Conservation (phyloP, 2,888 invertebrate species). For the Chloroclystis v-ata region DNA sequence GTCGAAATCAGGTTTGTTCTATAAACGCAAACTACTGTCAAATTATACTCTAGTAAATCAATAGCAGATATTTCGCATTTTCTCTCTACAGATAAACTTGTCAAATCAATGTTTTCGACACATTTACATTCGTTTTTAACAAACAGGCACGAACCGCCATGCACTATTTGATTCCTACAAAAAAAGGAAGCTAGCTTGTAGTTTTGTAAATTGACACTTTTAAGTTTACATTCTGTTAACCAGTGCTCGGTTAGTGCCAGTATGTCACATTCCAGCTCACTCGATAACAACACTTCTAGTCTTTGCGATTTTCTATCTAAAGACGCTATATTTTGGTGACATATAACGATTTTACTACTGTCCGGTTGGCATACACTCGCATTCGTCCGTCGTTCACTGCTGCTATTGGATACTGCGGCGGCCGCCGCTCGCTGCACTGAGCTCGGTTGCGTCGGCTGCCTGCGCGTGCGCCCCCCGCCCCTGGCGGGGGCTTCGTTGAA, state of each 20-base stretch:
- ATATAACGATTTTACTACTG: conserved; percentile 1
- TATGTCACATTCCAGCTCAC: conserved; percentile 8
- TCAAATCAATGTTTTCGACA: not conserved
- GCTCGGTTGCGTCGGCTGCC: not conserved
- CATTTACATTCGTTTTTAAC: conserved; percentile 1
- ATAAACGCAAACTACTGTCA: conserved; percentile 8
- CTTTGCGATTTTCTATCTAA: conserved; percentile 4
- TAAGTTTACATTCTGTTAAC: conserved; percentile 4
- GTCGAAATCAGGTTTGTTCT: conserved; percentile 8
- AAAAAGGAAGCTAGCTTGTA: conserved; percentile 6
- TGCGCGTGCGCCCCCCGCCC: conserved; percentile 10
- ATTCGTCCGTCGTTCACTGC: not conserved
- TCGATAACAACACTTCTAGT: conserved; percentile 9
- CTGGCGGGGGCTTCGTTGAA: conserved; percentile 10
- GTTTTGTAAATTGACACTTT: conserved; percentile 1
- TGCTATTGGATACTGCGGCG: not conserved
- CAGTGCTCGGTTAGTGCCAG: conserved; percentile 13
- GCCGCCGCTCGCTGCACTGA: not conserved
- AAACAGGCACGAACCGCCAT: conserved; percentile 12
- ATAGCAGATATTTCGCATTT: conserved; percentile 12
- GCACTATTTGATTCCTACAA: conserved; percentile 2
- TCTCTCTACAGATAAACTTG: not conserved
- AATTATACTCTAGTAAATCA: conserved; percentile 8
- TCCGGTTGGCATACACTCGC: not conserved
- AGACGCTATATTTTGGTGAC: conserved; percentile 13